Percentiles rank a stretch among this genome's conserved stretches.
These are phyloP conservation scores for Galago senegalensis DNA, from an alignment of 2,797 vertebrate species.

Conservation along the genomic window DNA sequence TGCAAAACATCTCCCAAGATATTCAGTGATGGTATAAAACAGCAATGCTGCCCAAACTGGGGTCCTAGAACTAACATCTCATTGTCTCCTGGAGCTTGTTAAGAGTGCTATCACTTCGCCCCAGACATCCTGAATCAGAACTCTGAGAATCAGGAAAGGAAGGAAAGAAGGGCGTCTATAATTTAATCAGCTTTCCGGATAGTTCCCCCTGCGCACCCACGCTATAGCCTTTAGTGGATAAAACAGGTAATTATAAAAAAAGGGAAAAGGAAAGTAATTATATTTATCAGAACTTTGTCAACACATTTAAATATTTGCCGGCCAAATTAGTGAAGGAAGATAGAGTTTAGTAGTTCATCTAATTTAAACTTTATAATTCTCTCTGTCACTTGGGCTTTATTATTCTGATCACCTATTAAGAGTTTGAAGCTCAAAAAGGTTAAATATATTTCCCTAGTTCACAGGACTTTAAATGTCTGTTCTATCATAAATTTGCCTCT, in stretches of 20 bases:
- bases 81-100: not conserved
- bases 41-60: not conserved
- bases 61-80: constrained; percentile 44
- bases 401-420: constrained; percentile 33
- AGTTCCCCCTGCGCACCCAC: not conserved
- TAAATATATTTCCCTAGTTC: constrained; percentile 10
- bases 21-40: not conserved
- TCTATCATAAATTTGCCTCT: not conserved
- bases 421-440: constrained; percentile 43
- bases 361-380: constrained; percentile 3
- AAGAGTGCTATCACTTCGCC: not conserved
- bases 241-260: constrained; percentile 78
- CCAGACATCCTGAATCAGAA: not conserved
- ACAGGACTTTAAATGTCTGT: not conserved
- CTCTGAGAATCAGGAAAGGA: not conserved
- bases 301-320: not conserved
- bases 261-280: constrained; percentile 86
- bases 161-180: not conserved
- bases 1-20: not conserved
- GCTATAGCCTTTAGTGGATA: not conserved
- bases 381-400: not conserved
- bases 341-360: not conserved
- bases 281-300: constrained; percentile 56
- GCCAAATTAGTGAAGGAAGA: constrained; percentile 11
- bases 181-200: constrained; percentile 41